Conservation (phyloP, 2,888 invertebrate species). For the Dysmachus trigonus region DNA sequence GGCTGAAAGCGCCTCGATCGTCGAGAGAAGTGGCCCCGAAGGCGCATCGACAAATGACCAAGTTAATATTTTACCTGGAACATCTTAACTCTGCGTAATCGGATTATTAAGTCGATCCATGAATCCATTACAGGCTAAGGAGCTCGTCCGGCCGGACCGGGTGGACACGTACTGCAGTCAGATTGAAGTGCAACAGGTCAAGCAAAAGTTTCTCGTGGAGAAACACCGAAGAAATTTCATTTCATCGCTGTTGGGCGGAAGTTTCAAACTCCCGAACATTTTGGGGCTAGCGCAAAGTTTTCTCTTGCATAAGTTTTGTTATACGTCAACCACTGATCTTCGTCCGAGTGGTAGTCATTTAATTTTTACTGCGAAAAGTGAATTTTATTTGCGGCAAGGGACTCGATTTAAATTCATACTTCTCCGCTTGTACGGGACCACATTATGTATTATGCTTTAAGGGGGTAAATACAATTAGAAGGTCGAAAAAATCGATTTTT, state of each 20-base stretch:
- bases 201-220: neutral
- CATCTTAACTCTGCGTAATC: conserved; percentile 46
- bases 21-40: neutral
- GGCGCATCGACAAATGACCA: conserved; percentile 21
- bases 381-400: neutral
- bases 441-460: too few species aligned
- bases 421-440: too few species aligned
- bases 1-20: neutral
- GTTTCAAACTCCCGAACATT: neutral
- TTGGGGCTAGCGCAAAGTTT: neutral
- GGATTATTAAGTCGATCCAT: conserved; percentile 48
- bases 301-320: neutral
- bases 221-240: neutral
- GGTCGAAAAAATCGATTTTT: too few species aligned
- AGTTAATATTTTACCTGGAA: conserved; percentile 44
- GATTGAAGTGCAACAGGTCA: conserved; percentile 11
- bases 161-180: neutral
- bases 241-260: neutral
- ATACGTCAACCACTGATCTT: neutral
- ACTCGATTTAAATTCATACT: neutral
- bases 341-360: neutral
- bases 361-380: neutral
- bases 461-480: too few species aligned
- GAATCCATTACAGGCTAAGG: conserved; percentile 18
- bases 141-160: neutral